These are phyloP conservation scores for Pimpla rufipes DNA, from an alignment of 2,888 invertebrate genomes.

Conservation along the genomic window DNA sequence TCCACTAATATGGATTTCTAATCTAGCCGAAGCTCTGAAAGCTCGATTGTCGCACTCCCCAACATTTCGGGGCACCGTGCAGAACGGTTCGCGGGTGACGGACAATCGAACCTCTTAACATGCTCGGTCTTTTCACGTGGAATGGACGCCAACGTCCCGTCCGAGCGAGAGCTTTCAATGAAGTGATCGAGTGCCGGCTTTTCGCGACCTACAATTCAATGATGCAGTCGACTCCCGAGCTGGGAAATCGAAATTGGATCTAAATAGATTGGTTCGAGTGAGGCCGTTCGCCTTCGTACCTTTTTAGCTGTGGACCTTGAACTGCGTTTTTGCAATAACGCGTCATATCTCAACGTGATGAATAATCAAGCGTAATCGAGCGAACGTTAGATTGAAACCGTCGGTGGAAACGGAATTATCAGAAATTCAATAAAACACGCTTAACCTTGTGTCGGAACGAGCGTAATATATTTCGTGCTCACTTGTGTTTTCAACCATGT, in stretches of 20 bases:
- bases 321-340: not conserved
- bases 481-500: not conserved
- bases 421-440: not conserved
- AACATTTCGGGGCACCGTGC: not conserved
- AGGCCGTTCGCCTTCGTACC: slow-evolving; percentile 17
- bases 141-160: not conserved
- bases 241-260: slow-evolving; percentile 38
- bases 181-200: slow-evolving; percentile 31
- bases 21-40: slow-evolving; percentile 3
- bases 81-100: not conserved
- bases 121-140: not conserved
- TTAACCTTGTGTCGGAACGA: not conserved
- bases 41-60: slow-evolving; percentile 16
- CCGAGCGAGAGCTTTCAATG: slow-evolving; percentile 14
- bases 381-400: not conserved
- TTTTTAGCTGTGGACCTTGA: not conserved
- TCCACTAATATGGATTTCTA: slow-evolving; percentile 30
- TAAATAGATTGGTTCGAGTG: slow-evolving; percentile 15
- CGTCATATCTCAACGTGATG: not conserved
- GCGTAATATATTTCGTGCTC: not conserved
- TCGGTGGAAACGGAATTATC: not conserved
- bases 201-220: slow-evolving; percentile 24
- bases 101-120: slow-evolving; percentile 3
- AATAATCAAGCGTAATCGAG: not conserved
- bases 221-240: slow-evolving; percentile 4